These are phyloP conservation scores for Hemiprocne comata DNA, from an alignment of 2,113 vertebrate species.

Conservation along the genomic window DNA sequence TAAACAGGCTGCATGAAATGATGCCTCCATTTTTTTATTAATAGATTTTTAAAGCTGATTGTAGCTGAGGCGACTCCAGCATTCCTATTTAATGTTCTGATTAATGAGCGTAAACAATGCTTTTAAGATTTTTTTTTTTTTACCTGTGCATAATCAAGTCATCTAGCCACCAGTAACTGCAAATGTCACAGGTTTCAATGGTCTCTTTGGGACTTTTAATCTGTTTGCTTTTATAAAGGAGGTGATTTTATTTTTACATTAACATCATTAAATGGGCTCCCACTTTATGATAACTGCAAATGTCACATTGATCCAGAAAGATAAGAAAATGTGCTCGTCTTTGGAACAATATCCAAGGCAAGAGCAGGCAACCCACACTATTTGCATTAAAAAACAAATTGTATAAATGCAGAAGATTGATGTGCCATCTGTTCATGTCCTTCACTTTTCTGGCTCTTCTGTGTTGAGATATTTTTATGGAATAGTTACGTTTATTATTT, in stretches of 20 bases:
- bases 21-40: conserved; percentile 58
- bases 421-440: conserved; percentile 86
- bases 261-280: conserved; percentile 87
- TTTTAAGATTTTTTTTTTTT: conserved; percentile 71
- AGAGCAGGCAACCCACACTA: conserved; percentile 86
- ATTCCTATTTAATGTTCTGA: conserved; percentile 70
- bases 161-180: conserved; percentile 76
- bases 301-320: conserved; percentile 89
- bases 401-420: conserved; percentile 89
- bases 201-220: conserved; percentile 83
- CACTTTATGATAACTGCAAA: conserved; percentile 88
- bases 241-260: conserved; percentile 87
- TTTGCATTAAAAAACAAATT: conserved; percentile 90
- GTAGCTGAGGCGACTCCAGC: conserved; percentile 19
- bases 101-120: conserved; percentile 76
- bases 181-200: conserved; percentile 82
- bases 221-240: conserved; percentile 86
- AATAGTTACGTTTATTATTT: conserved; percentile 87
- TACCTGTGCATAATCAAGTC: conserved; percentile 78
- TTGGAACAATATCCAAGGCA: conserved; percentile 86
- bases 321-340: conserved; percentile 87
- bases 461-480: conserved; percentile 88
- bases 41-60: conserved; percentile 41
- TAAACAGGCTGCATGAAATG: conserved; percentile 26
- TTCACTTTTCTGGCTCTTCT: conserved; percentile 86